Evolutionary conservation across 2,113 vertebrate species (phyloP), one percentile per base, ranked within the genome.

Genomic region (Periophthalmus modestus): DNA sequence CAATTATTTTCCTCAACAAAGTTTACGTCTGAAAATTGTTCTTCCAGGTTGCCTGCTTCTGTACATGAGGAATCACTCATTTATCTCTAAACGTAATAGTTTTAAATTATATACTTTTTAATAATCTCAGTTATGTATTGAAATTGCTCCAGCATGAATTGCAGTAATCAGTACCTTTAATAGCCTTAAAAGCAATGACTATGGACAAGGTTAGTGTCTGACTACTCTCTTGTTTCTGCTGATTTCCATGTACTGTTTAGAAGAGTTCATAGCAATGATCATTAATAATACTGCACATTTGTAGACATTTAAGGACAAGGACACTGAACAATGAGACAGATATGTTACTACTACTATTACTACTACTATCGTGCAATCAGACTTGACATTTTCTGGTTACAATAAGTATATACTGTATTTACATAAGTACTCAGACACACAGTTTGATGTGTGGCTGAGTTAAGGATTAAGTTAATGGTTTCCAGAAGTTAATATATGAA

Each of bases 401-500:
- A 70, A 81, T 87, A 79, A 77, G 72, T 88, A 83, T 71, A 70
- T 85, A 73, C 70, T 86, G 81, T 59, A 59, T 59, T 59, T 90
- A 85, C 79, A 82, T 75, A 74, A 70, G 12, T 47, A 43, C 73
- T 33, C 48, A 84, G 58, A 61, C 23, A 82, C 71, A 83, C 23
- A 80, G 54, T 58, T 74, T 72, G 70, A 77, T 82, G 72, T 83
- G 77, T 75, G 61, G 68, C 63, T 82, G 72, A 75, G 82, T 85
- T 61, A 73, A 80, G 77, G 72, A 68, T 55, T 21, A 70, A 57
- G 63, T 88, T 82, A 50, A 85, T 80, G 85, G 75, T 88, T 85
- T 88, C 50, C 81, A 91, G 82, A 91, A 72, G 69, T 87, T 91
- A 91, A 91, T 92, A 91, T 92, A 91, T 91, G 68, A 71, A 81